These are phyloP conservation scores for Alviniconcha strummeri DNA, from an alignment of 2,888 invertebrate species.

Conservation along the genomic window DNA sequence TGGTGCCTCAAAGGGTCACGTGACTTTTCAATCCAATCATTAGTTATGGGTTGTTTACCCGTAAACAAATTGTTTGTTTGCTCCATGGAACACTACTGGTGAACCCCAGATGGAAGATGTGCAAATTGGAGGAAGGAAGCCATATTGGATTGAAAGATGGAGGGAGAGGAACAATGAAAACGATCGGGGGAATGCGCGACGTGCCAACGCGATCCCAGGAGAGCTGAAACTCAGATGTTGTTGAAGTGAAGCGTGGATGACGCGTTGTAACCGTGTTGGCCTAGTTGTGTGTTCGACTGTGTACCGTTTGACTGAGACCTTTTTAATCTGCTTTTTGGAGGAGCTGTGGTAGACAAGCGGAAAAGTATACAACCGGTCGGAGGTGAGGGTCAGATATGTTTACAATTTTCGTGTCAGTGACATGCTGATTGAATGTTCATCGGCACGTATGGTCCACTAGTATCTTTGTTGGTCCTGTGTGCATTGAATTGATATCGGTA, in stretches of 20 bases:
- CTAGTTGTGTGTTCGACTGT: neutral
- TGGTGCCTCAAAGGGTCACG: conserved; percentile 55
- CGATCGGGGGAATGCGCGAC: neutral
- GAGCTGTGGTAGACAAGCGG: too few relatives aligned
- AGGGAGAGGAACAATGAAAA: conserved; percentile 42
- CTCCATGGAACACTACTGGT: conserved; percentile 63
- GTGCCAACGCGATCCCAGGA: conserved; percentile 18
- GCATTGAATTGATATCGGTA: too few relatives aligned
- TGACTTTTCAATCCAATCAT: conserved; percentile 65
- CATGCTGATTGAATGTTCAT: too few relatives aligned
- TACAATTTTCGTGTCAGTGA: too few relatives aligned
- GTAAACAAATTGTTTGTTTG: conserved; percentile 69
- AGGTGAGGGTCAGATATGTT: too few relatives aligned
- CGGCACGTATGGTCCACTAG: too few relatives aligned
- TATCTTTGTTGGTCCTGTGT: too few relatives aligned
- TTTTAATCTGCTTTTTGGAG: too few relatives aligned
- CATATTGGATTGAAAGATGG: conserved; percentile 61
- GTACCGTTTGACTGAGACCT: neutral
- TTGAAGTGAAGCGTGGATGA: conserved; percentile 23
- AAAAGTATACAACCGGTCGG: too few relatives aligned
- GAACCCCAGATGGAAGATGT: conserved; percentile 59
- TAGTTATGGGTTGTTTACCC: conserved; percentile 64
- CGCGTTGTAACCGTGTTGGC: neutral
- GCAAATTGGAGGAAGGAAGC: conserved; percentile 60
- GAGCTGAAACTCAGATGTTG: neutral